These are phyloP conservation scores for Hydropsyche tenuis DNA, from an alignment of 1,140 invertebrate genomes.

Conservation along the genomic window DNA sequence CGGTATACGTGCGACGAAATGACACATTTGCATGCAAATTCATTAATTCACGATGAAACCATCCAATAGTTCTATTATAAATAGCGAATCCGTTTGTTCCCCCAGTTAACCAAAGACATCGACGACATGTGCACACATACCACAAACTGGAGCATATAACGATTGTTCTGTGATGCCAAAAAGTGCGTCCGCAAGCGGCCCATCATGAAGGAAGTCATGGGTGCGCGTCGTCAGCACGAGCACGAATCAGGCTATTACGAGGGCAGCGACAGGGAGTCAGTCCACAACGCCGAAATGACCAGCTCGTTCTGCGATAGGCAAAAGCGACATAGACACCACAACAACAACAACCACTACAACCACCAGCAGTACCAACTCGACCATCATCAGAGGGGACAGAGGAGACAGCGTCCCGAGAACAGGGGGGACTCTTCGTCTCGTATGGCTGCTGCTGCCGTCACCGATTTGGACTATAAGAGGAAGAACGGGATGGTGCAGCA, in stretches of 20 bases:
- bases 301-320: background rate
- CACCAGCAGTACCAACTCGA: background rate
- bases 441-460: background rate
- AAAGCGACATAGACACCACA: background rate
- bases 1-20: no score
- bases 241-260: conserved; percentile 50
- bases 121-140: no score
- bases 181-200: background rate
- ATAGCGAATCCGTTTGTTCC: no score
- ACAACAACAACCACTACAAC: background rate
- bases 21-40: no score
- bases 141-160: no score
- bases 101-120: no score
- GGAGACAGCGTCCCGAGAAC: background rate
- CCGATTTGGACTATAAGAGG: background rate
- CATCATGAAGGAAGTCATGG: conserved; percentile 44
- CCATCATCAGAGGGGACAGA: background rate
- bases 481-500: background rate
- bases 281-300: conserved; percentile 36
- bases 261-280: conserved; percentile 47
- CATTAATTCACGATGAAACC: no score
- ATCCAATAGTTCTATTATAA: no score
- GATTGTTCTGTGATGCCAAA: no score
- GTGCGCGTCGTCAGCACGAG: conserved; percentile 41
- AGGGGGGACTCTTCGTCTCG: background rate